Evolutionary conservation across 35 echinoderm and acorn worm genomes (phyloP), one percentile per base, ranked within the genome.

Genomic region (Anneissia japonica): DNA sequence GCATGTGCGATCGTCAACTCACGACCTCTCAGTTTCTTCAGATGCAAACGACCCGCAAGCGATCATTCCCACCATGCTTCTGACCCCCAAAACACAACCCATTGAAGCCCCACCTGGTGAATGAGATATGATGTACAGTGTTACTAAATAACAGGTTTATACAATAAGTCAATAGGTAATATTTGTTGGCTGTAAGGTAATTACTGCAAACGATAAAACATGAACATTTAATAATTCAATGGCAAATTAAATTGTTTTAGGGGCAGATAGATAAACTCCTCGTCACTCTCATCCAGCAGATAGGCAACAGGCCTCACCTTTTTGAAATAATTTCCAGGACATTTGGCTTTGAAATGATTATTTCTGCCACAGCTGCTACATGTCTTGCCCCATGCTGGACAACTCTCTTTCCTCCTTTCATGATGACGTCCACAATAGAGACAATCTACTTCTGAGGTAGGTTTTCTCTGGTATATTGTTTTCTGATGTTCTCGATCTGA

Each of bases 281-380:
- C 37, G 13, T 36, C 4, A 79, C 9, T 39, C 2, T 36, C 37
- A 39, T 79, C 33, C n/a, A 14, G 76, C 16, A 39, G 0, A 31
- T 36, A 6, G 23, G 13, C 33, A 31, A 34, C 74, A 76, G 28
- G 4, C 10, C 23, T 76, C 10, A 10, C 28, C 28, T 76, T 30
- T 79, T 36, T 36, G 33, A 79, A 10, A 23, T 41, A 21, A 23
- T 41, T 10, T 10, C 40, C 11, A 26, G 13, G 19, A 73, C 90
- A 92, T 33, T 83, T 88, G 14, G 46, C 36, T 6, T 39, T 32
- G 77, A 92, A 92, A 39, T 88, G 90, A 77, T 92, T 92, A 14
- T 16, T 46, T 40, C 88, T 88, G 7, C 90, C 86, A 92, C 90
- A 92, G 6, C 35, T 88, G 9, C 33, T n/a, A 84, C 90, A 88